A percentile compares a stretch with the other conserved stretches of the same genome.
Evolutionary conservation across 1,140 invertebrate genomes (phyloP).

Genomic region (Zaprionus davidi): DNA sequence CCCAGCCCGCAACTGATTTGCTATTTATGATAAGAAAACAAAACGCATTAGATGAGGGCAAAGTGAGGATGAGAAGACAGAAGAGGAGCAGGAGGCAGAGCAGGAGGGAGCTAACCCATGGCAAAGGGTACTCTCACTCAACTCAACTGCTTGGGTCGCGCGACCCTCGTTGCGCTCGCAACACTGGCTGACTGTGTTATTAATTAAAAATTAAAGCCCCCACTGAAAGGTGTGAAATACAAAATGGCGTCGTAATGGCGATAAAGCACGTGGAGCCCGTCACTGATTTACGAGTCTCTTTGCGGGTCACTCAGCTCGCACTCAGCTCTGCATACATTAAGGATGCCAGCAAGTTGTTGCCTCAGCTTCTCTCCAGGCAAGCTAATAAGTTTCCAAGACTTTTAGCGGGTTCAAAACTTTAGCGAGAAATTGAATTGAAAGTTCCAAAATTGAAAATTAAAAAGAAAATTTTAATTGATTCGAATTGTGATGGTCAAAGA

Average conservation of each 20-base stretch:
- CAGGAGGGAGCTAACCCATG: neutral
- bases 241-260: constrained; percentile 75
- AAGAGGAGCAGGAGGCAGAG: no score
- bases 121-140: no score
- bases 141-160: constrained; percentile 30
- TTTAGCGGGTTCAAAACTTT: constrained; percentile 22
- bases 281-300: constrained; percentile 74
- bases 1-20: constrained; percentile 62
- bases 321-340: constrained; percentile 54
- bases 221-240: constrained; percentile 79
- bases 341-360: neutral
- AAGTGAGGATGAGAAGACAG: neutral
- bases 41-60: constrained; percentile 70
- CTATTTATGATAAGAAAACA: constrained; percentile 83
- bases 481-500: no score
- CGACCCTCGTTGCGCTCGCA: constrained; percentile 65
- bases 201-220: constrained; percentile 83
- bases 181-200: constrained; percentile 63
- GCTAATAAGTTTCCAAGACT: constrained; percentile 36
- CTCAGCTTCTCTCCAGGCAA: neutral
- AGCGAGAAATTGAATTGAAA: constrained; percentile 57
- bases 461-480: constrained; percentile 61
- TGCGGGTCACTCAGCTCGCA: constrained; percentile 41
- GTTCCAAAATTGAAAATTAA: constrained; percentile 23
- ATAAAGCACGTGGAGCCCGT: constrained; percentile 70